These are phyloP conservation scores for mouse (Mus musculus) DNA, from an alignment of 2,113 vertebrate species.

Conservation along the genomic window GRCm39 chrX:48165001-48165500, in stretches of 20 bases:
- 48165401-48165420: not conserved
- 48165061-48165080: not conserved
- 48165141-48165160: constrained; percentile 18
- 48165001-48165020: constrained; percentile 18
- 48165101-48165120: constrained; percentile 36
- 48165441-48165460: not conserved
- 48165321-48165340: not conserved
- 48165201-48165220: not conserved
- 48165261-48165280: not conserved
- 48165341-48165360: constrained; percentile 37
- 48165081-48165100: constrained; percentile 34
- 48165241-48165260: not conserved
- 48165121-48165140: constrained; percentile 1
- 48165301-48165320: not conserved
- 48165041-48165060: constrained; percentile 54
- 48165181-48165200: constrained; percentile 13
- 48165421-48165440: constrained; percentile 13
- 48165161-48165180: constrained; percentile 34
- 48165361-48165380: not conserved
- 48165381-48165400: not conserved
- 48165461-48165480: constrained; percentile 39
- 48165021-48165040: not conserved
- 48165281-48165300: not conserved
- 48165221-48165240: not conserved
- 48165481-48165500: not conserved